These are phyloP conservation scores for Metellina segmentata DNA, from an alignment of 2,888 invertebrate species.

Conservation along the genomic window DNA sequence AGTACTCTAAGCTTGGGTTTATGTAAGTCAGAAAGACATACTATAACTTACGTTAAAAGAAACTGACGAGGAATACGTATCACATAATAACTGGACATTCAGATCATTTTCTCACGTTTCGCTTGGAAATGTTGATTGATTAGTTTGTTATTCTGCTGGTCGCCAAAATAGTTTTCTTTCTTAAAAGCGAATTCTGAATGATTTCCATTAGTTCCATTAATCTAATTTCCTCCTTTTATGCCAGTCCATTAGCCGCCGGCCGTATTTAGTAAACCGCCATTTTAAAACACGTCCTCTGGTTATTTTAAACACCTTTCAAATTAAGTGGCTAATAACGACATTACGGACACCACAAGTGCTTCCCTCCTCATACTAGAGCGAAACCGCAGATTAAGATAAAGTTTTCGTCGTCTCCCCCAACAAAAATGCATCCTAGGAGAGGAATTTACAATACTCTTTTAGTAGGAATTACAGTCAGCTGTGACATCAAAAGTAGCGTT, in stretches of 20 bases:
- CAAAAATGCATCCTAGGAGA: slow-evolving; percentile 7
- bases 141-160: too few relatives aligned
- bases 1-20: too few relatives aligned
- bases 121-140: too few relatives aligned
- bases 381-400: slow-evolving; percentile 15
- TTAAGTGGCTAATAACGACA: slow-evolving; percentile 48
- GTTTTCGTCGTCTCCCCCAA: slow-evolving; percentile 5
- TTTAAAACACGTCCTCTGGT: background rate
- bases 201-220: slow-evolving; percentile 12
- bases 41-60: too few relatives aligned
- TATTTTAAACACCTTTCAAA: slow-evolving; percentile 9
- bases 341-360: slow-evolving; percentile 6
- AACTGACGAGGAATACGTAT: too few relatives aligned
- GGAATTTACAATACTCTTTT: background rate
- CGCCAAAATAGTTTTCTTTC: slow-evolving; percentile 2
- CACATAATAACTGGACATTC: too few relatives aligned
- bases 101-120: too few relatives aligned
- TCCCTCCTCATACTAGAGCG: background rate
- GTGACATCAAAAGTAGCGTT: slow-evolving; percentile 1
- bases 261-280: background rate
- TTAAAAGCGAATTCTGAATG: background rate
- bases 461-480: slow-evolving; percentile 5
- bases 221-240: slow-evolving; percentile 8
- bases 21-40: too few relatives aligned
- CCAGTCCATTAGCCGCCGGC: slow-evolving; percentile 6